These are phyloP conservation scores for Drosophila ficusphila DNA, from an alignment of 1,140 invertebrate species.

Conservation along the genomic window DNA sequence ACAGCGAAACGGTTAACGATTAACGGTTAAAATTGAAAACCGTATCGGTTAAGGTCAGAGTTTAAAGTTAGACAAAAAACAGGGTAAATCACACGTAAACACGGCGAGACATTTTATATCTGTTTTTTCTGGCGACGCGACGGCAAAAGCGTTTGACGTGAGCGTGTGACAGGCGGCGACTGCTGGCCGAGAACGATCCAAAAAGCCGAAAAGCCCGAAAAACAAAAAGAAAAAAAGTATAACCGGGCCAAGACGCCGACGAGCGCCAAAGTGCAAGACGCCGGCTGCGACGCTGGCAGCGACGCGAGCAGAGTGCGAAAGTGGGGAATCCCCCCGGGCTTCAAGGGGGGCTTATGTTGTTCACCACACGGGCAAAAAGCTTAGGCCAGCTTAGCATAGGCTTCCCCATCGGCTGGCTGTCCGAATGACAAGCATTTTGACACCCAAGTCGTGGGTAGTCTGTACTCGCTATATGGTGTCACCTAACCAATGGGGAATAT, in stretches of 20 bases:
- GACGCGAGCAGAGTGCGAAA: constrained; percentile 11
- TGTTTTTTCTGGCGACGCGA: constrained; percentile 23
- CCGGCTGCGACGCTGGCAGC: constrained; percentile 29
- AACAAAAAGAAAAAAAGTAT: constrained; percentile 32
- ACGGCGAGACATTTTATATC: constrained; percentile 15
- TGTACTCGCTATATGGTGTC: too few species aligned
- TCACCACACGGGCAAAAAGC: neutral
- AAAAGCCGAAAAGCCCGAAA: constrained; percentile 66
- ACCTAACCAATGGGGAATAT: too few species aligned
- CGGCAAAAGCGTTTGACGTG: constrained; percentile 59
- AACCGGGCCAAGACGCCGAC: constrained; percentile 52
- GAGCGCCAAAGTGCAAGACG: constrained; percentile 20
- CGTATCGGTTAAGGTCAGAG: constrained; percentile 15
- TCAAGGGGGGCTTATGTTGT: neutral
- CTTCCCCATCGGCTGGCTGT: neutral
- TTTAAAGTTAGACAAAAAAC: neutral
- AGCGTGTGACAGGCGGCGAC: constrained; percentile 48
- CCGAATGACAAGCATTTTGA: constrained; percentile 13
- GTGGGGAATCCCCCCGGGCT: constrained; percentile 3
- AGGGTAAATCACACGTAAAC: constrained; percentile 23
- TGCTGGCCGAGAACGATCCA: constrained; percentile 73
- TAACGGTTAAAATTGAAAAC: neutral
- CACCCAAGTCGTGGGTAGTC: constrained; percentile 1
- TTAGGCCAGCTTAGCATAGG: constrained; percentile 5
- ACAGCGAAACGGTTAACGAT: neutral